Evolutionary conservation across 2,797 vertebrate species (phyloP).

Genomic region (Natrix natrix): DNA sequence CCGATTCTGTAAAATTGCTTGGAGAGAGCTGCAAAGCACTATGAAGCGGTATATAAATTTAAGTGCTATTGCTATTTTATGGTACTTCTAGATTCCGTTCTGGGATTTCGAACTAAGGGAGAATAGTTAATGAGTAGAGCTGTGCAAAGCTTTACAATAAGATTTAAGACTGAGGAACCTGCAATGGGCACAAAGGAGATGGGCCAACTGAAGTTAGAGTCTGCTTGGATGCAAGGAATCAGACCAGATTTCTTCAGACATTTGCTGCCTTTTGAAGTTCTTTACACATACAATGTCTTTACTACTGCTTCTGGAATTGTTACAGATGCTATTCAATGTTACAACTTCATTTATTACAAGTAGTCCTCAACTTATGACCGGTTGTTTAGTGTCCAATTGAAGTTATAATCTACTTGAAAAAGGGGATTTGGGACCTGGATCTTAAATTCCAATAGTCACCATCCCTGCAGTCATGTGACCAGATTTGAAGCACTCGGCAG

Average conservation of each 20-base stretch:
- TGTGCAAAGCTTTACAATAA: neutral
- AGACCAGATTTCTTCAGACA: neutral
- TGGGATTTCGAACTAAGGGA: neutral
- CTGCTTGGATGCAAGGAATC: neutral
- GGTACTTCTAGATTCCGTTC: neutral
- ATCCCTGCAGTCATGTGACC: neutral
- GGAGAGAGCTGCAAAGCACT: too few relatives aligned
- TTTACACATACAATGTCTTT: neutral
- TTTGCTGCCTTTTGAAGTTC: neutral
- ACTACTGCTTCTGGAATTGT: neutral
- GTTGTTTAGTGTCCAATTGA: neutral
- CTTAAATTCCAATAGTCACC: neutral
- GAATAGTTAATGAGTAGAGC: neutral
- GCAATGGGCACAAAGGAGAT: neutral
- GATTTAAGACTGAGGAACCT: neutral
- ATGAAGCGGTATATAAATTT: too few relatives aligned
- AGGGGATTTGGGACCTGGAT: neutral
- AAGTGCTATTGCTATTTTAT: neutral
- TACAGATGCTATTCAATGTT: neutral
- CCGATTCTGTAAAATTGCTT: too few relatives aligned
- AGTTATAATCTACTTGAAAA: neutral
- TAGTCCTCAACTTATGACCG: neutral
- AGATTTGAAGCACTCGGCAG: neutral
- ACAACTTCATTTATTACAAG: neutral
- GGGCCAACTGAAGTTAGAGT: neutral